phyloP scores from a whole-genome alignment of 2,888 invertebrate species.

The Chorisops tibialis region DNA sequence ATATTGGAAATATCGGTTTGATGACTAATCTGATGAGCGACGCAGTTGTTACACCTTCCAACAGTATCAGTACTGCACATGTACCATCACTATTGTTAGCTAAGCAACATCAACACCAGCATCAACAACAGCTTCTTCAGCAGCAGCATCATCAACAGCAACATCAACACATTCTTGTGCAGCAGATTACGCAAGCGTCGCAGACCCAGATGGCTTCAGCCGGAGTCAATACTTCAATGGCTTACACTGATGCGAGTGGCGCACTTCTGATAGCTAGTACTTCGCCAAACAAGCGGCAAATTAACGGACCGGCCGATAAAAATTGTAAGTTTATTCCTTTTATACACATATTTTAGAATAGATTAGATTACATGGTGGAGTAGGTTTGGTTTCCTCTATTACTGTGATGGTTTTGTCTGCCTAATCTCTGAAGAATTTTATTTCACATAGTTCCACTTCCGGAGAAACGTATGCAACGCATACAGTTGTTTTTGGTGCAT shows the following conservation, averaged over 20 bases:
- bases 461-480: no score
- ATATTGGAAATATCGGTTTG: not conserved
- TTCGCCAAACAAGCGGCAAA: slow-evolving; percentile 39
- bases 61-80: slow-evolving; percentile 1
- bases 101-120: slow-evolving; percentile 32
- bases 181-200: slow-evolving; percentile 38
- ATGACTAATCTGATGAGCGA: slow-evolving; percentile 11
- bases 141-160: slow-evolving; percentile 45
- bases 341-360: not conserved
- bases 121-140: slow-evolving; percentile 38
- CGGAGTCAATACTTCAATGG: slow-evolving; percentile 21
- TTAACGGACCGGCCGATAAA: slow-evolving; percentile 46
- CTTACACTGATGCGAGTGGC: slow-evolving; percentile 21
- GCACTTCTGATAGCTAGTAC: slow-evolving; percentile 32
- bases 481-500: no score
- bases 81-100: slow-evolving; percentile 24
- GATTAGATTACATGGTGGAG: no score
- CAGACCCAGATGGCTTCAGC: slow-evolving; percentile 27
- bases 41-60: slow-evolving; percentile 25
- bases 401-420: no score
- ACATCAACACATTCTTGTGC: slow-evolving; percentile 45
- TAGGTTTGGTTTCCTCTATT: no score
- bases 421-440: no score
- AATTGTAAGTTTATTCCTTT: slow-evolving; percentile 38
- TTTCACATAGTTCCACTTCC: no score